phyloP scores from a whole-genome alignment of 2,797 vertebrate genomes.

The Phoebastria nigripes region DNA sequence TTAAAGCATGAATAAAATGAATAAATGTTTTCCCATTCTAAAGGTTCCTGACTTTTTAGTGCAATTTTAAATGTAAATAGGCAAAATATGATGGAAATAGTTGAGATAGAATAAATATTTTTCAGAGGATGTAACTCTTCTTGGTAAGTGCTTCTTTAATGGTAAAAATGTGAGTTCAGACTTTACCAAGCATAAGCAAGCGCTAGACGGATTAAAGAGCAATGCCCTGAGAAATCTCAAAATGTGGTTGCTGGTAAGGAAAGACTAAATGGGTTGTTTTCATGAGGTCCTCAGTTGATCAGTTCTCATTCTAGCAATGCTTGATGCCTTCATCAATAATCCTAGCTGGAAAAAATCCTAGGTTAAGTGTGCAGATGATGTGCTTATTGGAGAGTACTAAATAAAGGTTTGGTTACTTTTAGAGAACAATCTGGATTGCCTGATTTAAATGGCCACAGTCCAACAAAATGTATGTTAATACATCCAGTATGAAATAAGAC shows the following conservation, averaged over 20 bases:
- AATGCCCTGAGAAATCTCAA: neutral
- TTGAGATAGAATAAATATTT: conserved; percentile 31
- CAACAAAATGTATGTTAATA: conserved; percentile 5
- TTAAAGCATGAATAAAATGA: conserved; percentile 34
- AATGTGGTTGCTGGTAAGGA: neutral
- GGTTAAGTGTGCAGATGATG: neutral
- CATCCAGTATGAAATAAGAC: conserved; percentile 9
- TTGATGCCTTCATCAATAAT: neutral
- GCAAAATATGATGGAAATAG: conserved; percentile 30
- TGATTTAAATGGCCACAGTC: neutral
- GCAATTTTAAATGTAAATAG: conserved; percentile 35
- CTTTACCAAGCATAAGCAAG: neutral
- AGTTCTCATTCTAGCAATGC: neutral
- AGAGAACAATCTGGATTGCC: neutral
- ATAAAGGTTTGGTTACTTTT: neutral
- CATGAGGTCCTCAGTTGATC: neutral
- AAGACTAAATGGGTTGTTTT: neutral
- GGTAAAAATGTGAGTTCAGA: neutral
- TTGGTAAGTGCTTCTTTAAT: neutral
- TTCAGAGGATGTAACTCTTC: neutral
- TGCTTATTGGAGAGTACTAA: neutral
- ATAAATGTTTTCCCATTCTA: conserved; percentile 36
- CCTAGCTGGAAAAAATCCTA: neutral
- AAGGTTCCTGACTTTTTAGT: conserved; percentile 15
- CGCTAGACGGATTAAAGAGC: neutral